Percentiles rank a stretch among this genome's conserved stretches.
Evolutionary conservation across 1,140 invertebrate genomes (phyloP).

Genomic region (Drosophila nasuta): DNA sequence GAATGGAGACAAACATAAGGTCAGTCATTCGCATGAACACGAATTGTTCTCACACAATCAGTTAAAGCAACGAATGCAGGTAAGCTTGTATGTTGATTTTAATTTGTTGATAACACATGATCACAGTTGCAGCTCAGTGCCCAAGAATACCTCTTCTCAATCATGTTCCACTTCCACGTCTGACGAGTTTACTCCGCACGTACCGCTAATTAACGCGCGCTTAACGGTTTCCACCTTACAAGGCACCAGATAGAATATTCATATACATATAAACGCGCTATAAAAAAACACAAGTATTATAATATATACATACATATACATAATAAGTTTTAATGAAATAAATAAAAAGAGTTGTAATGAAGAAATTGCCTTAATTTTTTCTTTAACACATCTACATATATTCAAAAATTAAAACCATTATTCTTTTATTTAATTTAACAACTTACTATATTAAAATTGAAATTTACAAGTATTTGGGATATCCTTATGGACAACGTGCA

Average conservation of each 20-base stretch:
- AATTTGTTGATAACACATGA: constrained; percentile 65
- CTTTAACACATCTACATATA: too few relatives aligned
- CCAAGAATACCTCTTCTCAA: constrained; percentile 16
- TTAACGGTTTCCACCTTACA: constrained; percentile 52
- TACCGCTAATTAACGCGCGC: constrained; percentile 75
- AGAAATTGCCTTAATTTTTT: too few relatives aligned
- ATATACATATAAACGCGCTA: constrained; percentile 35
- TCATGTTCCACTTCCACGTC: constrained; percentile 45
- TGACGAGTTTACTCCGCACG: constrained; percentile 79
- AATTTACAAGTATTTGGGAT: too few relatives aligned
- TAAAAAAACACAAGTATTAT: constrained; percentile 5
- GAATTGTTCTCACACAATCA: constrained; percentile 39
- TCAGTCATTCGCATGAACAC: constrained; percentile 50
- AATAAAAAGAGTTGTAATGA: too few relatives aligned
- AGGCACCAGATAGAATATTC: constrained; percentile 4
- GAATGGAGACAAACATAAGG: constrained; percentile 41
- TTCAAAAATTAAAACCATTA: too few relatives aligned
- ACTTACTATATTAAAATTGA: too few relatives aligned
- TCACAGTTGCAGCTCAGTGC: constrained; percentile 40
- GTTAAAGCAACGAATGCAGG: constrained; percentile 68
- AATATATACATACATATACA: too few relatives aligned
- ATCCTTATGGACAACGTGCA: too few relatives aligned
- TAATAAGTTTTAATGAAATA: too few relatives aligned
- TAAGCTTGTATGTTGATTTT: constrained; percentile 71
- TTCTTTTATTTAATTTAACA: too few relatives aligned